Evolutionary conservation across 2,888 invertebrate genomes (phyloP), one percentile per base, ranked within the genome.

Genomic region (Lapara coniferarum): DNA sequence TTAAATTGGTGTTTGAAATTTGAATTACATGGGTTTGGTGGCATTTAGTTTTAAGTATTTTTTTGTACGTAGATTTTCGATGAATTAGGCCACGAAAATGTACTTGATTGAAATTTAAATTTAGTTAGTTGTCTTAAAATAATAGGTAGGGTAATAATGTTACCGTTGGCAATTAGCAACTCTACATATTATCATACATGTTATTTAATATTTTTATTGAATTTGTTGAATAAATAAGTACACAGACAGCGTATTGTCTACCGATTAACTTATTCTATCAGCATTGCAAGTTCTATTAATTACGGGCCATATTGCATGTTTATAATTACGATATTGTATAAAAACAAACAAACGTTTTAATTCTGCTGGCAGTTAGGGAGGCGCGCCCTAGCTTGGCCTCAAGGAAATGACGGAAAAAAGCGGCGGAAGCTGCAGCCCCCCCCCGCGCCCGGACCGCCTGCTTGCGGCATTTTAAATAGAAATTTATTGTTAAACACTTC

Each of bases 401-500:
- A 84, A 92, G 93, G 93, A 93, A 93, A 93, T 93, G 92, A 92
- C 92, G 89, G 92, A 93, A 93, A 93, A 93, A 93, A 90, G 91
- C 89, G 87, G 83, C 92, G 93, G 92, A 93, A 91, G 89, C 87
- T 85, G 83, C 75, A 77, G 79, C 82, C 85, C 86, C 81, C 81
- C 72, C 75, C 74, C 74, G 59, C 71, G 71, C 78, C 74, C 75
- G 74, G 67, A 70, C 75, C 71, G 74, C 74, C 81, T 77, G 88
- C 88, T 91, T 91, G 91, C 84, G 91, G 92, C 91, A 91, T 92
- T 93, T 92, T 93, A 93, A 93, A 93, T 92, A 92, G 92, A 93
- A 92, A 93, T 93, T 92, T 93, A 93, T 93, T 92, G 92, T 92
- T 90, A 89, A 92, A 91, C 92, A 93, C 92, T 93, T 90, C 91